Conservation (phyloP, 2,888 invertebrate genomes). For the Lobophora halterata region DNA sequence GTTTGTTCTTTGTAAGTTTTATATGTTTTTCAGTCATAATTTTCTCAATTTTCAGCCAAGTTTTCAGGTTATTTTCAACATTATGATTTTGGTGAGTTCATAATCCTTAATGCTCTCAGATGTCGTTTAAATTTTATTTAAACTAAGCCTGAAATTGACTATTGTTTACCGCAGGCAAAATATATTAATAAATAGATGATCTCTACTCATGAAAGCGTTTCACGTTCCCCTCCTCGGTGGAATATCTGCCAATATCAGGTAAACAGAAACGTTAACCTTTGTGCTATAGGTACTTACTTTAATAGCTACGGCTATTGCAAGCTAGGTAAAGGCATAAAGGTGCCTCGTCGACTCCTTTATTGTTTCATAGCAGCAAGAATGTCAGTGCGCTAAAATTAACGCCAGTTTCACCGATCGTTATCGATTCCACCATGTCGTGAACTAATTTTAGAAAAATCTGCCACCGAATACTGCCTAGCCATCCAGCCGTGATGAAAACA, state of each 20-base stretch:
- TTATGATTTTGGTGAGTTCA: too few relatives aligned
- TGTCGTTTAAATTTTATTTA: too few relatives aligned
- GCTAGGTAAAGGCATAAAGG: slow-evolving; percentile 1
- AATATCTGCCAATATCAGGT: slow-evolving; percentile 15
- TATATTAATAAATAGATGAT: too few relatives aligned
- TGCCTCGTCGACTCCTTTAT: slow-evolving; percentile 20
- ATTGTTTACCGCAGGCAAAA: too few relatives aligned
- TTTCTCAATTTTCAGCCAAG: too few relatives aligned
- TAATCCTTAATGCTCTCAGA: too few relatives aligned
- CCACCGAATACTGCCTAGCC: slow-evolving; percentile 42
- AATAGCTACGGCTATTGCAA: slow-evolving; percentile 9
- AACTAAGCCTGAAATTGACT: too few relatives aligned
- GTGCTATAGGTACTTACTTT: slow-evolving; percentile 9
- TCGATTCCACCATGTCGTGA: slow-evolving; percentile 60
- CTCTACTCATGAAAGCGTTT: slow-evolving; percentile 2
- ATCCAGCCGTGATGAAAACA: slow-evolving; percentile 35
- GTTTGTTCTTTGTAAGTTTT: too few relatives aligned
- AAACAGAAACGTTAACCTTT: slow-evolving; percentile 22
- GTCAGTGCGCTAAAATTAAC: slow-evolving; percentile 46
- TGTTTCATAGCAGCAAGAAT: slow-evolving; percentile 32
- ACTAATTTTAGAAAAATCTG: slow-evolving; percentile 64
- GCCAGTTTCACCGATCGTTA: slow-evolving; percentile 49
- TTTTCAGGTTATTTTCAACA: too few relatives aligned
- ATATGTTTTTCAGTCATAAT: too few relatives aligned
- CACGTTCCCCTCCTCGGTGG: too few relatives aligned